phyloP scores from a whole-genome alignment of 1,140 invertebrate species.

The Hypsibius dujardini region DNA sequence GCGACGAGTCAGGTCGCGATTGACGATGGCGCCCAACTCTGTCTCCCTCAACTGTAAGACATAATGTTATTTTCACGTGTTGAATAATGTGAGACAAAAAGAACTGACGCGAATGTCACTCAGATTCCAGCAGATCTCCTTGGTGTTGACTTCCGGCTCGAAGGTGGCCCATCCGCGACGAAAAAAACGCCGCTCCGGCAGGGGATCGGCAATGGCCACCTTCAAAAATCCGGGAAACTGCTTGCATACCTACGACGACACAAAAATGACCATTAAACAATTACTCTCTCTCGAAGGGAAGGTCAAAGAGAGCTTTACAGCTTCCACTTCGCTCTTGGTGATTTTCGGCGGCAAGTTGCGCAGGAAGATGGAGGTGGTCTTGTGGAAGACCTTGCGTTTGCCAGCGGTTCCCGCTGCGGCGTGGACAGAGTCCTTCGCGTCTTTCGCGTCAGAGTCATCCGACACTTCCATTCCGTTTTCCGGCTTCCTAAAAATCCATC shows the following conservation, averaged over 20 bases:
- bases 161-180: slow-evolving; percentile 96
- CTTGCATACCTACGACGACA: slow-evolving; percentile 58
- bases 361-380: slow-evolving; percentile 89
- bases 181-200: slow-evolving; percentile 82
- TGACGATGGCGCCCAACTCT: slow-evolving; percentile 81
- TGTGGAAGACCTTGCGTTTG: slow-evolving; percentile 46
- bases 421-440: not conserved
- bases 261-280: not conserved
- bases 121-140: slow-evolving; percentile 97
- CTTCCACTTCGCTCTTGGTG: slow-evolving; percentile 87
- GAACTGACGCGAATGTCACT: slow-evolving; percentile 69
- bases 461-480: slow-evolving; percentile 30
- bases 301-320: slow-evolving; percentile 41
- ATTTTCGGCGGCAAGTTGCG: slow-evolving; percentile 84
- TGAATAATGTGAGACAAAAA: slow-evolving; percentile 17
- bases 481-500: slow-evolving; percentile 27
- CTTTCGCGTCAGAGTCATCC: slow-evolving; percentile 22
- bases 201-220: slow-evolving; percentile 85
- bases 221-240: slow-evolving; percentile 86
- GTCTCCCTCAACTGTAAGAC: slow-evolving; percentile 55
- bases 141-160: slow-evolving; percentile 86
- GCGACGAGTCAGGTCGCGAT: slow-evolving; percentile 73
- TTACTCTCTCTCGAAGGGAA: too few relatives aligned
- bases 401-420: slow-evolving; percentile 20
- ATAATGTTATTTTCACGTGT: too few relatives aligned